Evolutionary conservation across 2,888 invertebrate genomes (phyloP).

Genomic region (Sabatieria punctata): DNA sequence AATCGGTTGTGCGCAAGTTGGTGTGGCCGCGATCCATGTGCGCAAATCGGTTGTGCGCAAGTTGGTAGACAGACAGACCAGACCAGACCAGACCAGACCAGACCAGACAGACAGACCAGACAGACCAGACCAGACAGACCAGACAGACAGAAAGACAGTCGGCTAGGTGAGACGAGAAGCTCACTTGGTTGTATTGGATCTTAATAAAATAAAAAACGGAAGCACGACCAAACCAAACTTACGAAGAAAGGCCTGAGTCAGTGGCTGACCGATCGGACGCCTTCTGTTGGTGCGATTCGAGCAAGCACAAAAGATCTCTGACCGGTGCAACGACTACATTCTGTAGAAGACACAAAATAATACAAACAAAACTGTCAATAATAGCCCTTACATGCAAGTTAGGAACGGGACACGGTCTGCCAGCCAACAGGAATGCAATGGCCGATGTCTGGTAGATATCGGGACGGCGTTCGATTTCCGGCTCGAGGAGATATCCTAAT

Average conservation of each 20-base stretch:
- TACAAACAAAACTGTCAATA: not conserved
- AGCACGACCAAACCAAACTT: too few species aligned
- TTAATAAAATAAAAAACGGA: too few species aligned
- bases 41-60: not conserved
- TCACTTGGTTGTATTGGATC: too few species aligned
- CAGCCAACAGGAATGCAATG: slow-evolving; percentile 34
- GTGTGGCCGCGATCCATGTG: not conserved
- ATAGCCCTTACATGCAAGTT: slow-evolving; percentile 35
- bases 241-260: too few species aligned
- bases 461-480: slow-evolving; percentile 60
- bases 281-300: too few species aligned
- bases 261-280: too few species aligned
- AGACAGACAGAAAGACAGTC: too few species aligned
- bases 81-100: not conserved
- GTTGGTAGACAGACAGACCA: not conserved
- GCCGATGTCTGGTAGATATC: slow-evolving; percentile 48
- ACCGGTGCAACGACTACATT: too few species aligned
- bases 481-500: slow-evolving; percentile 60
- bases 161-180: too few species aligned
- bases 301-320: too few species aligned
- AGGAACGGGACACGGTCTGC: slow-evolving; percentile 33
- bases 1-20: too few species aligned
- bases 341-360: too few species aligned
- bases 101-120: not conserved
- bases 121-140: not conserved